Evolutionary conservation across 2,888 invertebrate genomes (phyloP), one percentile per base, ranked within the genome.

Genomic region (Lepas anatifera): DNA sequence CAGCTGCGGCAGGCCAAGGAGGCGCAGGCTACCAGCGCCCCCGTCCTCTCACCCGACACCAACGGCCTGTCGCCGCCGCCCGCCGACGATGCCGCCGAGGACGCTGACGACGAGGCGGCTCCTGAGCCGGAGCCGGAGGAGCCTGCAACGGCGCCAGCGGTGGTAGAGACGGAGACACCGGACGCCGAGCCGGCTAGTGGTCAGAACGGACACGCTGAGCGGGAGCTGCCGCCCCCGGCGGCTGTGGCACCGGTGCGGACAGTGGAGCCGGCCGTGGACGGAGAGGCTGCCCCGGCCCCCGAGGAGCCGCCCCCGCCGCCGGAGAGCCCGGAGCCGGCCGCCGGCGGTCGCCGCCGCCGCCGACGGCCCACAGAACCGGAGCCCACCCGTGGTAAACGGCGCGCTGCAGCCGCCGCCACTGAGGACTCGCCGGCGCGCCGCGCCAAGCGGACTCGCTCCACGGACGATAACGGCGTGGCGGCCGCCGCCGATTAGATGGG

Each of bases 1-100:
- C 95, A 97, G 81, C 82, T 97, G 72, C 87, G 92, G 71, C 91
- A 92, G 76, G 85, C 90, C 18, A 88, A 89, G 76, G 52, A 89
- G 76, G 52, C 52, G 32, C 52, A 29, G 52, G 13, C 52, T 1
- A 32, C 50, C 7, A 32, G 27, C 52, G 32, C 32, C 11, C n/a
- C n/a, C n/a, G n/a, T n/a, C n/a, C n/a, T n/a, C n/a, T n/a, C n/a
- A n/a, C 50, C 50, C 29, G n/a, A 18, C 32, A n/a, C 52, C 52
- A 52, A 52, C 29, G 52, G 52, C 11, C 18, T 52, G 32, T 8
- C 52, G 16, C 4, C 32, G 3, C n/a, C 3, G 43, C 46, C 11
- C 22, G 16, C 46, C 16, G 46, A 10, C 10, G 16, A 10, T n/a
- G 46, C 43, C 43, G 22, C 10, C 43, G n/a, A n/a, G n/a, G n/a